Evolutionary conservation across 2,113 vertebrate genomes (phyloP), one percentile per base, ranked within the genome.

Genomic region (Camelus dromedarius): DNA sequence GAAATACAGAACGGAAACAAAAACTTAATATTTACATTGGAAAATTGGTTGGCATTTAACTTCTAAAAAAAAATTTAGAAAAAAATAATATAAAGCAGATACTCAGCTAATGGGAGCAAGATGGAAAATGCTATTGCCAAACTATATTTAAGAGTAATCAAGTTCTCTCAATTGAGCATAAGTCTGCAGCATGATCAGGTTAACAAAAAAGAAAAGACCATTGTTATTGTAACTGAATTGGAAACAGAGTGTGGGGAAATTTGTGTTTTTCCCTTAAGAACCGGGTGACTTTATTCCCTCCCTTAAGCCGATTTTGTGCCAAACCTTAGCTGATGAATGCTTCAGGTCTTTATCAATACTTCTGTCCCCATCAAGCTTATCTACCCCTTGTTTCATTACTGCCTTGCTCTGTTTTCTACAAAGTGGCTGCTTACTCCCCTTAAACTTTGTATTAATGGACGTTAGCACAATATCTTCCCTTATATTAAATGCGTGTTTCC

Each of bases 21-120:
- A 94, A 96, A 22, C 30, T 85, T 90, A 93, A 93, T 93, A 95
- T 96, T 95, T 95, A 94, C 73, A 82, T 91, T 97, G 96, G 97
- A 97, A 91, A 96, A 81, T 91, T 93, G 86, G 96, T 96, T 97
- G 96, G 82, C 93, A 96, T 95, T 96, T 89, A 95, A 97, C 89
- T 83, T 96, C 89, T 96, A 58, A 95, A 96, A 96, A 95, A 76
- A 96, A 95, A 96, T 93, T 89, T 97, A 73, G 38, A 62, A 67
- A 85, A 95, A 96, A 80, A 81, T 98, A 98, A 98, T 96, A 66
- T 62, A 89, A 97, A 98, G 89, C 98, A 98, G 97, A 97, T 95
- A 96, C 35, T 91, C 79, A 64, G 86, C 75, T 96, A 97, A 97
- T 97, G 92, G 91, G 54, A 96, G 76, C 92, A 97, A 97, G 96